Conservation (phyloP, 2,113 vertebrate species). For the Lampris incognitus region DNA sequence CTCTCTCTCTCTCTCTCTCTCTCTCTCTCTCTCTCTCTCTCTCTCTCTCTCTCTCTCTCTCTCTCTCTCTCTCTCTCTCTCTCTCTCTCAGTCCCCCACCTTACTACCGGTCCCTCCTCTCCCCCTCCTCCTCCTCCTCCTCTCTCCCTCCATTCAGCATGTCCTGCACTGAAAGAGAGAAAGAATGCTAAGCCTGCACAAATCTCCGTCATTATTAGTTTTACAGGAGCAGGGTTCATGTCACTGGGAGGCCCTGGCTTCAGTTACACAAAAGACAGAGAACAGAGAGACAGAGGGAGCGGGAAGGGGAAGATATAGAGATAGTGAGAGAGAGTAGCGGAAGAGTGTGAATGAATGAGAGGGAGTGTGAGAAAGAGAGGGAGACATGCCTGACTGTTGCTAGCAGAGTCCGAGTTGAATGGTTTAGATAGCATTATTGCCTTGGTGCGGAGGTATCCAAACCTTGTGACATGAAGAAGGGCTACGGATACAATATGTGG, state of each 20-base stretch:
- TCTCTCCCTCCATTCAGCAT: slow-evolving; percentile 38
- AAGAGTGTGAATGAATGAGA: slow-evolving; percentile 22
- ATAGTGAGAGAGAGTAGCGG: slow-evolving; percentile 3
- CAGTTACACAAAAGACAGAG: slow-evolving; percentile 71
- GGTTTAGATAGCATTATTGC: neutral
- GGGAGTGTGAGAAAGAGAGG: slow-evolving; percentile 16
- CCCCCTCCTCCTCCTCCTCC: neutral
- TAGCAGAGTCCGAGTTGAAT: neutral
- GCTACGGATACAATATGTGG: too few relatives aligned
- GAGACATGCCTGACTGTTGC: neutral
- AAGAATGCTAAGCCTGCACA: slow-evolving; percentile 79
- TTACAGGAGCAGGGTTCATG: slow-evolving; percentile 75
- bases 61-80: slow-evolving; percentile 20
- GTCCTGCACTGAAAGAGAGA: slow-evolving; percentile 65
- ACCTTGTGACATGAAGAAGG: too few relatives aligned
- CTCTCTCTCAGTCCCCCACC: slow-evolving; percentile 4
- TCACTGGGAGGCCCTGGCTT: slow-evolving; percentile 70
- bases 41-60: neutral
- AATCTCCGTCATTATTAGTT: slow-evolving; percentile 79
- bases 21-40: slow-evolving; percentile 8
- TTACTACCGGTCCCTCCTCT: slow-evolving; percentile 45
- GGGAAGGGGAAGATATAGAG: slow-evolving; percentile 1
- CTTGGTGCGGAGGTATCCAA: neutral
- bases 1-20: slow-evolving; percentile 8
- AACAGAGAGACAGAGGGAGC: slow-evolving; percentile 38